Evolutionary conservation across 1,140 invertebrate species (phyloP), one percentile per base, ranked within the genome.

Genomic region (Archivesica marissinica): DNA sequence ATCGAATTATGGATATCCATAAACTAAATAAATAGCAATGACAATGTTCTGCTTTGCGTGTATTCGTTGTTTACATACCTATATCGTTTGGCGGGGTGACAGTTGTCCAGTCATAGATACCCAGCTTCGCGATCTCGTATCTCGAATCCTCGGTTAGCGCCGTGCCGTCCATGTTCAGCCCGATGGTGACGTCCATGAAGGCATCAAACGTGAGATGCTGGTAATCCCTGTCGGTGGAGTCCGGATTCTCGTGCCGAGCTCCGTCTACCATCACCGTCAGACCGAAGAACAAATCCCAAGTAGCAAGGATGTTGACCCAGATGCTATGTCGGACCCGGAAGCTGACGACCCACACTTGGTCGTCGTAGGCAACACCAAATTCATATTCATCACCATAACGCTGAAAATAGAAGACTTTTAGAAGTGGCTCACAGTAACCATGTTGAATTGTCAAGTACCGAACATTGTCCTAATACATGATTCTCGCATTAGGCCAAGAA

Each of bases 331-430:
- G 35, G 7, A 85, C 30, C 11, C 59, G 72, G 25, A 77, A 78
- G 28, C 15, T 33, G 1, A 70, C 82, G 20, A 41, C 52, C 82
- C 82, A 85, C 17, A 66, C 20, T n/a, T 39, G 33, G 4, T 70
- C 82, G 25, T 75, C 61, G 25, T 50, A 59, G 23, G 82, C 74
- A 28, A 85, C 41, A 17, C 82, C 82, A 23, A 85, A 68, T 28
- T 85, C 82, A 28, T 68, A 77, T 33, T 85, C 82, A 38, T 85
- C 41, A 11, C 82, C 82, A 56, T 35, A 77, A 23, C 70, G 38
- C 81, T 84, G 30, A 20, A 44, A 70, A 70, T 23, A n/a, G 25
- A n/a, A n/a, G n/a, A n/a, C n/a, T n/a, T n/a, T n/a, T n/a, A n/a
- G n/a, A n/a, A n/a, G n/a, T n/a, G n/a, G n/a, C n/a, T n/a, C n/a